Base-by-base conservation (phyloP, 2,888 invertebrate genomes). In the Dioctria rufipes region DNA sequence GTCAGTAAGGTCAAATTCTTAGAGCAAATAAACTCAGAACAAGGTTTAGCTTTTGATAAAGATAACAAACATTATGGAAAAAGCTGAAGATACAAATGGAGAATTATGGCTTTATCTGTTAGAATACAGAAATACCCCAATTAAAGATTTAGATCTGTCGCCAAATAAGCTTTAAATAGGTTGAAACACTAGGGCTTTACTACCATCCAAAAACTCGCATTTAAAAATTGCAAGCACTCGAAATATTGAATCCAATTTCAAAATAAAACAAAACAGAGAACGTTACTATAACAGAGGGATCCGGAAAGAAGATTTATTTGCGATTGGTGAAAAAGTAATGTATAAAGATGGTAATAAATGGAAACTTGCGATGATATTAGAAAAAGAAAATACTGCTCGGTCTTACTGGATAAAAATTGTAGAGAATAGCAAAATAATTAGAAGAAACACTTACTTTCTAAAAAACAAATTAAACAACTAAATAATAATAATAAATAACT, bases 1-100 rank as follows among this genome's bases (percentile, higher is more conserved):
- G 60, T 81, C 11, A 82, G 80, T 51, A 39, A 83, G 58, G 85
- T 86, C 5, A 85, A 84, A 82, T 86, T 85, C 83, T 80, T 86
- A 25, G 86, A 86, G 5, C 81, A 83, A 11, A 58, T 83, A 8
- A 73, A 80, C 40, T 81, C 80, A 2, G 46, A 60, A 8, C 46
- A 80, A 67, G 80, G 83, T 81, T 80, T 83, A 8, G 40, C 5
- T 54, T 54, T 73, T 37, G 39, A 73, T 9, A 51, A 51, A 9
- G 6, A 40, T 11, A 51, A n/a, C n/a, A 11, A 60, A 60, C 25
- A 5, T 60, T 8, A 60, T 60, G 60, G 11, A 13, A 60, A 60
- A 60, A 60, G 60, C 13, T 5, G 60, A 60, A 11, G 13, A n/a
- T 60, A n/a, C 5, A 11, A 60, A 60, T 13, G 60, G 25, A 5